Evolutionary conservation across 2,888 invertebrate species (phyloP).

Genomic region (Serripes groenlandicus): DNA sequence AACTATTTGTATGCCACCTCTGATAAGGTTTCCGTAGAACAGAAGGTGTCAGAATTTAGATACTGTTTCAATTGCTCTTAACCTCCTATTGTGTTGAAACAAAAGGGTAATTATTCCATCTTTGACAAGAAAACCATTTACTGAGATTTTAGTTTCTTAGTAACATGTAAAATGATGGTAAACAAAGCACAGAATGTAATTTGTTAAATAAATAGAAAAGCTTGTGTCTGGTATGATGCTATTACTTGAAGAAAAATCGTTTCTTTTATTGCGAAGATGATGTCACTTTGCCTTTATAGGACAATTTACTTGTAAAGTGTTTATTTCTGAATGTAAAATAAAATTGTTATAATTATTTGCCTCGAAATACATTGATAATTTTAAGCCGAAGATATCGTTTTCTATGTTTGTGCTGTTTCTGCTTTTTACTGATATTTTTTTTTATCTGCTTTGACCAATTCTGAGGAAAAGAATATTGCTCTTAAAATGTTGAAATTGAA

Average conservation of each 20-base stretch:
- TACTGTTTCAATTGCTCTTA: constrained; percentile 60
- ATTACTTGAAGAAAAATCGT: background rate
- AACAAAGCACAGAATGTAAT: constrained; percentile 8
- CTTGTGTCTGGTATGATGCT: background rate
- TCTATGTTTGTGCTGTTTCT: too few relatives aligned
- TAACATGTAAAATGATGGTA: constrained; percentile 25
- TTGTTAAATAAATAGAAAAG: constrained; percentile 6
- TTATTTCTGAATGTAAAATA: too few relatives aligned
- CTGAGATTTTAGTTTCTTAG: constrained; percentile 20
- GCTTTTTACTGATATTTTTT: too few relatives aligned
- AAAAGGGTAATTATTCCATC: constrained; percentile 39
- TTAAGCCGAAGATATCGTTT: too few relatives aligned
- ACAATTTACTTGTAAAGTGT: too few relatives aligned
- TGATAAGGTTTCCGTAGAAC: constrained; percentile 62
- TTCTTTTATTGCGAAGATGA: background rate
- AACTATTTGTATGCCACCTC: constrained; percentile 59
- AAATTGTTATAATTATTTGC: too few relatives aligned
- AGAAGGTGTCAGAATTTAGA: constrained; percentile 70
- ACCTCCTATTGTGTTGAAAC: constrained; percentile 46
- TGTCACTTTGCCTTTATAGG: too few relatives aligned
- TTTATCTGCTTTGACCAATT: too few relatives aligned
- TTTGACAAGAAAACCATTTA: constrained; percentile 14
- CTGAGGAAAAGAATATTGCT: too few relatives aligned
- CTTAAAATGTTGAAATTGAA: too few relatives aligned
- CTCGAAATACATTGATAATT: too few relatives aligned